These are phyloP conservation scores for Drosophila suboccidentalis DNA, from an alignment of 2,888 invertebrate genomes.

Conservation along the genomic window DNA sequence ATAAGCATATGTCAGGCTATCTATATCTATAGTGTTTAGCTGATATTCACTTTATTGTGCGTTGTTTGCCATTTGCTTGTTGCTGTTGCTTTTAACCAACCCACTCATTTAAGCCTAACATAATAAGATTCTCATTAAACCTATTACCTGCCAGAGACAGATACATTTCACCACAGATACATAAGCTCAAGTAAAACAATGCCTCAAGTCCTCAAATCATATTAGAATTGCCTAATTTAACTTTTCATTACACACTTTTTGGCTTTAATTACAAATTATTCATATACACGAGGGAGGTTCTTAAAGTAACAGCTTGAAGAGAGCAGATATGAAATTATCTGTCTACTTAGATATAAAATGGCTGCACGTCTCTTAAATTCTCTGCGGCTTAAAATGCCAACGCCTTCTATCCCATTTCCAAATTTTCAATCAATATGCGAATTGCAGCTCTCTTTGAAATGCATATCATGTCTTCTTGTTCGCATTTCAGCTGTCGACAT, in stretches of 20 bases:
- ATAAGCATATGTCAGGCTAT: neutral
- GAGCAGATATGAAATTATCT: neutral
- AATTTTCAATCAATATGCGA: conserved; percentile 31
- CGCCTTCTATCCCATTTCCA: neutral
- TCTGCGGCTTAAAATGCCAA: neutral
- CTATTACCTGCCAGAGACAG: conserved; percentile 21
- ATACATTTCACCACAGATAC: conserved; percentile 11
- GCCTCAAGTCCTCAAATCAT: conserved; percentile 5
- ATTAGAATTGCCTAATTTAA: conserved; percentile 18
- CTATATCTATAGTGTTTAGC: neutral
- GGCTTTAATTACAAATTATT: conserved; percentile 21
- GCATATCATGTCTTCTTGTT: conserved; percentile 15
- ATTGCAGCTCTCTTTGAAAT: conserved; percentile 11
- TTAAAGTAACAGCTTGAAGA: neutral
- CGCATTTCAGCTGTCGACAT: neutral
- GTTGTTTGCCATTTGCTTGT: conserved; percentile 15
- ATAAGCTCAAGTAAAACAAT: conserved; percentile 3
- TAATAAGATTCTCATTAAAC: conserved; percentile 35
- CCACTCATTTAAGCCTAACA: conserved; percentile 7
- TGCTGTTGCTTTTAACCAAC: neutral
- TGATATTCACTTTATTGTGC: conserved; percentile 16
- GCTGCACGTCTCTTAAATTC: neutral
- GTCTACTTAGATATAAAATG: neutral
- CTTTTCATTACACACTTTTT: conserved; percentile 27
- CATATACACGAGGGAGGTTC: conserved; percentile 3